These are phyloP conservation scores for Tetanocera ferruginea DNA, from an alignment of 2,888 invertebrate genomes.

Conservation along the genomic window DNA sequence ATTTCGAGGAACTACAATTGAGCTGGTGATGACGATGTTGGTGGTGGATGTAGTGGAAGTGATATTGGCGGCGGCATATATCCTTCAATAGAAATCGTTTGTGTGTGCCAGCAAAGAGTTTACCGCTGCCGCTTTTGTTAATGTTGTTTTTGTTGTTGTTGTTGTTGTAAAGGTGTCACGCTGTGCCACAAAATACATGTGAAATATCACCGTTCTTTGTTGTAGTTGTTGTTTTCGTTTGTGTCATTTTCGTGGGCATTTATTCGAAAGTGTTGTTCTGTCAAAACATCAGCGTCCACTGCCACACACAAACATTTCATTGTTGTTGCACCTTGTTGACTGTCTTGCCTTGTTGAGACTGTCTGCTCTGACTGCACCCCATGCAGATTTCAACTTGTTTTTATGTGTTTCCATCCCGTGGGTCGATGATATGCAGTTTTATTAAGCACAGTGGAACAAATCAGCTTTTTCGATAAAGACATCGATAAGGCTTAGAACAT, in stretches of 20 bases:
- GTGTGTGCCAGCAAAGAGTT: not conserved
- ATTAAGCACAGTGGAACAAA: constrained; percentile 4
- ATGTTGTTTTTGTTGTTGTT: constrained; percentile 29
- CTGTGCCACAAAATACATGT: constrained; percentile 32
- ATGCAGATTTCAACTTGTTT: constrained; percentile 14
- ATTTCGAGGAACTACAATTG: constrained; percentile 1
- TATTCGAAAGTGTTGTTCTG: constrained; percentile 39
- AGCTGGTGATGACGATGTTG: not conserved
- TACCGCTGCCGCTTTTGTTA: constrained; percentile 16
- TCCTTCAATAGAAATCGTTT: constrained; percentile 1
- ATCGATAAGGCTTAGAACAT: too few relatives aligned
- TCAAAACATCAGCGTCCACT: constrained; percentile 36
- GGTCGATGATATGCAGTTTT: constrained; percentile 16
- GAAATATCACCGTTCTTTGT: constrained; percentile 32
- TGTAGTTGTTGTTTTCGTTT: constrained; percentile 42
- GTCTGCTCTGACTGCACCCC: constrained; percentile 15
- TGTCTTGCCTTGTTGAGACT: not conserved
- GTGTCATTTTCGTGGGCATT: constrained; percentile 58
- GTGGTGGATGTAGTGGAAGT: not conserved
- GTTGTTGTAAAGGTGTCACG: constrained; percentile 39
- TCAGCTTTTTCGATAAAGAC: not conserved
- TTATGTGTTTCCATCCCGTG: not conserved
- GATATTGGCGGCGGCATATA: not conserved
- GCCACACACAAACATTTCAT: constrained; percentile 32
- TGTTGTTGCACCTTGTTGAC: constrained; percentile 7